Conservation (phyloP, 2,797 vertebrate genomes). For the Cyclopterus lumpus region DNA sequence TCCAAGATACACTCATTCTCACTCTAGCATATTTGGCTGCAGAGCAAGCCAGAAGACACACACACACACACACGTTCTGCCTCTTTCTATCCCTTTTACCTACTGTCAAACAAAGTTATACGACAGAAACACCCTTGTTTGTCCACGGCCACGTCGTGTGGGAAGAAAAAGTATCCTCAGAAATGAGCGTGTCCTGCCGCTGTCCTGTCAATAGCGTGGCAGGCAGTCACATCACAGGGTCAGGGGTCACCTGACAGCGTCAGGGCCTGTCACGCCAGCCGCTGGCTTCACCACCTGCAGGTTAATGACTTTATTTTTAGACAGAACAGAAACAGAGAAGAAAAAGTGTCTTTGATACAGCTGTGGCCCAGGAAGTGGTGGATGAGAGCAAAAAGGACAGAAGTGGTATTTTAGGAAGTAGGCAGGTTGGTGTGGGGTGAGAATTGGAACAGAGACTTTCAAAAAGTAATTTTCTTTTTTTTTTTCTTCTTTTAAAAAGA, state of each 20-base stretch:
- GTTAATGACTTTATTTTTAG: constrained; percentile 84
- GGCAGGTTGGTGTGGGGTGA: constrained; percentile 30
- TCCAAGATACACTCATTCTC: constrained; percentile 73
- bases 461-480: constrained; percentile 19
- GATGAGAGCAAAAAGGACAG: constrained; percentile 51
- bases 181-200: constrained; percentile 69
- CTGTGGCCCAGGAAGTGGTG: constrained; percentile 68
- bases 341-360: constrained; percentile 76
- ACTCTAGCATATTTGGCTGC: constrained; percentile 61
- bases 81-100: constrained; percentile 40
- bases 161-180: constrained; percentile 65
- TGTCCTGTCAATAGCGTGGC: constrained; percentile 79
- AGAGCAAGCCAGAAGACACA: constrained; percentile 35
- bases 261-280: constrained; percentile 77
- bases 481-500: not conserved
- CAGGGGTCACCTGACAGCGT: constrained; percentile 75
- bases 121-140: constrained; percentile 74
- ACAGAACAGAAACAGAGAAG: constrained; percentile 71
- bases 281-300: constrained; percentile 77
- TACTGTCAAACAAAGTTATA: constrained; percentile 63
- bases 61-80: constrained; percentile 23
- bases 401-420: constrained; percentile 57
- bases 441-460: constrained; percentile 21
- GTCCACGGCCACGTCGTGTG: constrained; percentile 45
- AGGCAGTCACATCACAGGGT: constrained; percentile 75